These are phyloP conservation scores for Panzeria rudis DNA, from an alignment of 2,888 invertebrate species.

Conservation along the genomic window DNA sequence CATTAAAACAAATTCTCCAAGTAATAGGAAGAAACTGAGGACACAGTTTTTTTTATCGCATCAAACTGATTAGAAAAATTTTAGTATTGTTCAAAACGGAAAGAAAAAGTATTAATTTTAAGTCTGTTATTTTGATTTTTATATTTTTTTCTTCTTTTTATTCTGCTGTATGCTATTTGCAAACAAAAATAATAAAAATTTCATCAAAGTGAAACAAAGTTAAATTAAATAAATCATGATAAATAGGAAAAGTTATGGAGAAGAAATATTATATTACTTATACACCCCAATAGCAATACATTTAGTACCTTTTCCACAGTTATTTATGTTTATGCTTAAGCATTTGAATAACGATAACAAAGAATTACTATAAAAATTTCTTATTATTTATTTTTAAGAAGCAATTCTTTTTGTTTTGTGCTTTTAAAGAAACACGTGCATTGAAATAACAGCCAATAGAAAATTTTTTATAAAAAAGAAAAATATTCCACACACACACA, in stretches of 20 bases:
- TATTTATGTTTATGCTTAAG: neutral
- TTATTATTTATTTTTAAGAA: constrained; percentile 39
- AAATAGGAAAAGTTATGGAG: constrained; percentile 34
- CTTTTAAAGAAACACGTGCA: constrained; percentile 56
- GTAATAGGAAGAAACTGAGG: no score
- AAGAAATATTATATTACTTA: neutral
- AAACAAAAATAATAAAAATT: constrained; percentile 37
- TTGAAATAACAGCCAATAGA: constrained; percentile 63
- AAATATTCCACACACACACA: constrained; percentile 34
- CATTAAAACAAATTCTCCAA: no score
- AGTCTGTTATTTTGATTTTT: no score
- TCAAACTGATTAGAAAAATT: no score
- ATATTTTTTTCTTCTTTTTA: no score
- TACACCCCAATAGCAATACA: neutral
- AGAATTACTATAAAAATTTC: constrained; percentile 41
- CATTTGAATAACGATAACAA: constrained; percentile 37
- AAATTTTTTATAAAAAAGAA: constrained; percentile 57
- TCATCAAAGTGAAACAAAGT: constrained; percentile 42
- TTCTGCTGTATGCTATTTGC: no score
- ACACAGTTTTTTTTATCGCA: no score
- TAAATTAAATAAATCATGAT: constrained; percentile 66
- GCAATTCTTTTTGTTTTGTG: constrained; percentile 8
- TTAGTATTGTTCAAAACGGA: no score
- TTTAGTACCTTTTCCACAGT: neutral
- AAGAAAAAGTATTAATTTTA: no score